phyloP scores from a whole-genome alignment of 2,113 vertebrate species.

The Pachypanchax playfairii region DNA sequence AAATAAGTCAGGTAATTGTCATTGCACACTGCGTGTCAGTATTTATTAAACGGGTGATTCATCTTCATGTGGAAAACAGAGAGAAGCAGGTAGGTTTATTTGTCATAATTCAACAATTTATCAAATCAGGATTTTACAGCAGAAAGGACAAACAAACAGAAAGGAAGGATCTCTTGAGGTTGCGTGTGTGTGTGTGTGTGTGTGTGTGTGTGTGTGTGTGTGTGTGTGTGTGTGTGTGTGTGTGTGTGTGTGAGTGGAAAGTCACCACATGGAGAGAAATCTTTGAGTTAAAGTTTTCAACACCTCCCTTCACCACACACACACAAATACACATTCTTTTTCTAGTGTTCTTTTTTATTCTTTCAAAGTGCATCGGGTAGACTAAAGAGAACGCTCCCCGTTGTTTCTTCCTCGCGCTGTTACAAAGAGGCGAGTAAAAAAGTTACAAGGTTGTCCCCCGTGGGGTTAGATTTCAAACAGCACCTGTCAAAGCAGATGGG shows the following conservation, averaged over 20 bases:
- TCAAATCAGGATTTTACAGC: conserved; percentile 55
- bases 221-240: conserved; percentile 3
- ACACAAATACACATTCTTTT: conserved; percentile 26
- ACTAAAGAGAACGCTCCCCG: conserved; percentile 71
- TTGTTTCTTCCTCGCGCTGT: conserved; percentile 69
- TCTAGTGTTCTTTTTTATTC: conserved; percentile 57
- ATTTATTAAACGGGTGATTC: conserved; percentile 83
- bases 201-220: conserved; percentile 3
- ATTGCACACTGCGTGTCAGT: conserved; percentile 77
- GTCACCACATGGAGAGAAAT: conserved; percentile 62
- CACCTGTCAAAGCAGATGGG: conserved; percentile 86
- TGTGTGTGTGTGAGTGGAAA: conserved; percentile 28
- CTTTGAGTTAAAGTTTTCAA: conserved; percentile 74
- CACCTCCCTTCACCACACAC: conserved; percentile 12
- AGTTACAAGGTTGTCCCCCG: conserved; percentile 81
- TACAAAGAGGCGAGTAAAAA: conserved; percentile 80
- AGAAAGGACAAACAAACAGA: conserved; percentile 53
- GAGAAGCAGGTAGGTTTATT: conserved; percentile 75
- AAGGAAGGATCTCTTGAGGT: conserved; percentile 34
- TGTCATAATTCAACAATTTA: conserved; percentile 42
- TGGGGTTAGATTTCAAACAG: conserved; percentile 80
- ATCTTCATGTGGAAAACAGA: conserved; percentile 71
- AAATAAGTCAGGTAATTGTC: conserved; percentile 86
- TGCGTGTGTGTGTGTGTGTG: conserved; percentile 2
- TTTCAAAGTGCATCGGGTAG: conserved; percentile 68